Base-by-base conservation (phyloP, 2,797 vertebrate genomes). In the Gymnocypris eckloni region DNA sequence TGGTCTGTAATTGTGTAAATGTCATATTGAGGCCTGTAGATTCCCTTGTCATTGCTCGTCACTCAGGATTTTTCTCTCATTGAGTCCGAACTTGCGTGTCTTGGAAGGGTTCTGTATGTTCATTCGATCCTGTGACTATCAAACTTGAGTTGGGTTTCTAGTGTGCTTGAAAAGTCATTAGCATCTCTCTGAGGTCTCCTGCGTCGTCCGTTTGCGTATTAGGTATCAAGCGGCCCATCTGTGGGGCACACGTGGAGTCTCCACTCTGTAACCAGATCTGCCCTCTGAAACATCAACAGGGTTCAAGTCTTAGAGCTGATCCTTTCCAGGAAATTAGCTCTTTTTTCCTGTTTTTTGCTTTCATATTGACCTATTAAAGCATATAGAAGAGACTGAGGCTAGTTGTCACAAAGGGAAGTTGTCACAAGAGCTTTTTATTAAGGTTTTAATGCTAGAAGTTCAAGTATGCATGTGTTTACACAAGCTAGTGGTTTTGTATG, bases 221-320 rank as follows among this genome's bases (percentile, higher is more conserved):
- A 93, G 92, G 91, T 95, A 86, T 94, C 94, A 90, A 89, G 54
- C 87, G 75, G 90, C 90, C 94, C 94, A 95, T 95, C 93, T 94
- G 94, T 92, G 90, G 90, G 86, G 64, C 45, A 64, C 54, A n/a
- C 50, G 15, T 56, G 54, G 50, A 28, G 81, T 76, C 66, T 66
- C 33, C 48, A 33, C 76, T 43, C 73, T 16, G 84, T 86, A 83
- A 81, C 76, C 50, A 61, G 79, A 83, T 82, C 75, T 22, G 77
- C 43, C 71, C 33, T 67, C 13, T 88, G 83, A 79, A 81, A 85
- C 83, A 79, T 71, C 71, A 78, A 43, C 11, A 71, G 50, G 71
- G 83, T 50, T 78, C 70, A 78, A 25, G 43, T 59, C 52, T 48
- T 39, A 20, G 20, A 54, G 56, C 9, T 22, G 64, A 66, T 70